Conservation (phyloP, 2,888 invertebrate genomes). For the Drosophila neoperkinsi region DNA sequence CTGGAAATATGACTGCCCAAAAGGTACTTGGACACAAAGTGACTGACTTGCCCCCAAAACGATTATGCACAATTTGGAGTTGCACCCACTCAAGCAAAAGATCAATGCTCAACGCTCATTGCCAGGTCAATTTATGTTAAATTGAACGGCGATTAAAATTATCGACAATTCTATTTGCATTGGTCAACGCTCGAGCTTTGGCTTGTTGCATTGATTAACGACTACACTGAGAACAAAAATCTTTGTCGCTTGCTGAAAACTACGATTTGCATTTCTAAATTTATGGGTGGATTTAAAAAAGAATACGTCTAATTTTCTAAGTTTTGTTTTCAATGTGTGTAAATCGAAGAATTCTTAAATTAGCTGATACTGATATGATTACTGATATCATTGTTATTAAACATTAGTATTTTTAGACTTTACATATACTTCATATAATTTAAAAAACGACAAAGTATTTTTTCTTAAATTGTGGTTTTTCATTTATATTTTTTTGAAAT, state of each 20-base stretch:
- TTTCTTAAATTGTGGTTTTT: background rate
- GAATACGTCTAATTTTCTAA: rapidly evolving
- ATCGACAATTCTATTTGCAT: constrained; percentile 54
- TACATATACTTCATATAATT: too few relatives aligned
- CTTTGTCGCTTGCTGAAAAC: too few relatives aligned
- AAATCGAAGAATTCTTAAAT: background rate
- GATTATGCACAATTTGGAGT: constrained; percentile 49
- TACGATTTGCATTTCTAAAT: background rate
- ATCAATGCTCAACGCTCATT: constrained; percentile 15
- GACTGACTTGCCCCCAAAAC: constrained; percentile 11
- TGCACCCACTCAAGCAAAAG: constrained; percentile 52
- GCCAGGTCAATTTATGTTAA: constrained; percentile 56
- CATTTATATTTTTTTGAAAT: background rate
- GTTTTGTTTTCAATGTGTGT: background rate
- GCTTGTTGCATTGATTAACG: constrained; percentile 29
- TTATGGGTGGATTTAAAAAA: rapidly evolving
- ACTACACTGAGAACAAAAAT: background rate
- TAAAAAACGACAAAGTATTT: too few relatives aligned
- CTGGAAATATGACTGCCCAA: constrained; percentile 55
- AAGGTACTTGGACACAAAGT: constrained; percentile 26
- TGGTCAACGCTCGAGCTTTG: constrained; percentile 67
- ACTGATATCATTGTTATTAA: background rate
- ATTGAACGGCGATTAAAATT: constrained; percentile 61
- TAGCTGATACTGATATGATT: background rate
- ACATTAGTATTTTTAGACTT: too few relatives aligned